These are phyloP conservation scores for Ctenochaetus hawaiiensis DNA, from an alignment of 2,797 vertebrate species.

Conservation along the genomic window DNA sequence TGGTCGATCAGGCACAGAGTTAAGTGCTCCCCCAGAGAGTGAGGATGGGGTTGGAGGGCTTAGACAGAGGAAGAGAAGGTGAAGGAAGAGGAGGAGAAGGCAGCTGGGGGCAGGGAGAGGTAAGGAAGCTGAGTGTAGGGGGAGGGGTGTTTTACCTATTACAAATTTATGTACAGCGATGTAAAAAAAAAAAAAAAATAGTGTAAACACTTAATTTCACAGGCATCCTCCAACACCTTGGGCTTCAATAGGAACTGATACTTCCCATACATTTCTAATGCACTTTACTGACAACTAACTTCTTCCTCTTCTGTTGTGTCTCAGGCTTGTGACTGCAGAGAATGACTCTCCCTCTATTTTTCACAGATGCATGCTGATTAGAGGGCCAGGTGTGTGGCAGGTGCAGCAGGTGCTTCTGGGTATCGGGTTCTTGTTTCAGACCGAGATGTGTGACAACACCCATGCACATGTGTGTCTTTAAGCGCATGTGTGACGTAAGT, in stretches of 20 bases:
- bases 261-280: slow-evolving; percentile 58
- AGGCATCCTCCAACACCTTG: slow-evolving; percentile 24
- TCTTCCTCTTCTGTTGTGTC: slow-evolving; percentile 18
- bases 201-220: slow-evolving; percentile 51
- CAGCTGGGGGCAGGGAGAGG: slow-evolving; percentile 45
- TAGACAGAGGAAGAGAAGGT: slow-evolving; percentile 58
- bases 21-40: slow-evolving; percentile 88
- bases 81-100: slow-evolving; percentile 45
- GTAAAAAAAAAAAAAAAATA: slow-evolving; percentile 29
- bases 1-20: slow-evolving; percentile 88
- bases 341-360: slow-evolving; percentile 47
- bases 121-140: slow-evolving; percentile 43
- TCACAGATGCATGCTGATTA: slow-evolving; percentile 79
- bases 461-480: slow-evolving; percentile 57
- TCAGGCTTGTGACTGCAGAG: slow-evolving; percentile 32
- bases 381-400: slow-evolving; percentile 80
- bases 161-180: slow-evolving; percentile 43
- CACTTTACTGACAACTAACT: slow-evolving; percentile 31
- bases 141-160: slow-evolving; percentile 43
- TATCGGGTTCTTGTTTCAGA: slow-evolving; percentile 75
- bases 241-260: slow-evolving; percentile 50
- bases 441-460: slow-evolving; percentile 57
- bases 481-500: slow-evolving; percentile 59
- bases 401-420: slow-evolving; percentile 83
- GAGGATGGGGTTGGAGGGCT: slow-evolving; percentile 73